Base-by-base conservation (phyloP, 2,888 invertebrate genomes). In the Lysandra coridon region DNA sequence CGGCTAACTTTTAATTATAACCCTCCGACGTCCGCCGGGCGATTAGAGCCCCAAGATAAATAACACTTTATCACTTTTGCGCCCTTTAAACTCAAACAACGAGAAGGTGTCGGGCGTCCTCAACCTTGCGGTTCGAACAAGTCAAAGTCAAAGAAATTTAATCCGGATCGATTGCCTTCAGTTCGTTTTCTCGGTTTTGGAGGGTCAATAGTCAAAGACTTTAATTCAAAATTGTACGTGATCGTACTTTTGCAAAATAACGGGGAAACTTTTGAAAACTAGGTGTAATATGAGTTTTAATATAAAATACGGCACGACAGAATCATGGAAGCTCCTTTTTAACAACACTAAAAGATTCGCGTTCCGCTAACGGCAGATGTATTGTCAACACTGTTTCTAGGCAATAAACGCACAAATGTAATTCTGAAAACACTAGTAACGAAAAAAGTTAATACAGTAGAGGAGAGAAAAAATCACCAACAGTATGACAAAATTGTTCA, bases 1-100 rank as follows among this genome's bases (percentile, higher is more conserved):
- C 83, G 85, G 85, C 84, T 7, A 91, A 92, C 90, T 92, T 92
- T 91, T 92, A 92, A 92, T 92, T 92, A 90, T 91, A 87, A 88
- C 87, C 79, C 86, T 84, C 88, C 88, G 88, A 88, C 83, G 83
- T 82, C 88, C 69, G 69, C 37, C 69, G 69, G 69, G 69, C 75
- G 75, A 44, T 75, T 75, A 49, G 23, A 75, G 49, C 33, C 49
- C 53, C 57, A 76, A 57, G 33, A 76, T 14, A 76, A 76, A 76
- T 53, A 76, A 57, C 76, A 30, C 49, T 49, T 74, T 44, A 44
- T 74, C 44, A 74, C 74, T 74, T 74, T 44, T 44, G 44, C 69
- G 44, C 74, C 76, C 30, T 76, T 53, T 76, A 17, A 57, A 53
- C 23, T 74, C 40, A 74, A 69, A 69, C 33, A 69, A 69, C 69